Evolutionary conservation across 2,888 invertebrate species (phyloP), one percentile per base, ranked within the genome.

Genomic region (Galeruca laticollis): DNA sequence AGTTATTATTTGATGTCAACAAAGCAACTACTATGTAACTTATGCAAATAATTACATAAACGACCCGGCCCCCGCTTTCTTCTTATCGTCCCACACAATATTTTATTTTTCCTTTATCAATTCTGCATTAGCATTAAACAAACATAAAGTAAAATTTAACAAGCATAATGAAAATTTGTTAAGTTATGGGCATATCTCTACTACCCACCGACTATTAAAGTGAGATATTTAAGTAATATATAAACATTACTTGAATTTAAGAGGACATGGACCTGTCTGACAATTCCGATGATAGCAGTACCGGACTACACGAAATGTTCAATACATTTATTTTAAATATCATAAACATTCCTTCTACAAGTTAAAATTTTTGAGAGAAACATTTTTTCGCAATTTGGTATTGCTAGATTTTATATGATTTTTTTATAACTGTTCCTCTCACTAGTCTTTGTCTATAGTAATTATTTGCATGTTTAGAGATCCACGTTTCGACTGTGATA

Each of bases 41-140:
- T 60, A 60, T 60, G 68, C 56, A 64, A 60, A 71, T 71, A 64
- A 63, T 61, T 57, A 70, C 63, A 70, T 62, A 67, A 63, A 61
- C 59, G 47, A 64, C 64, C 68, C 59, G 47, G 68, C 68, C 68
- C 68, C 66, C 56, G 49, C 47, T 31, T 31, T 37, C 13, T 51
- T 70, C 59, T 70, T 70, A 70, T 51, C 66, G 15, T 37, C 70
- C 70, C 61, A 66, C 66, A 66, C 35, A 35, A 15, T 11, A 35
- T 35, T 57, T 57, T 9, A 57, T 35, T 33, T 57, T 57, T 37
- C 35, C 51, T 64, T 64, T 69, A 64, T 69, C 69, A 69, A 60
- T 64, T 69, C 59, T 49, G 51, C 62, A 63, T 68, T 57, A 56
- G 49, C 57, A 57, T 61, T 62, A 49, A 51, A 20, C 57, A 35